Base-by-base conservation (phyloP, 53 echinoderm and acorn worm species). In the Stichopus horrens region DNA sequence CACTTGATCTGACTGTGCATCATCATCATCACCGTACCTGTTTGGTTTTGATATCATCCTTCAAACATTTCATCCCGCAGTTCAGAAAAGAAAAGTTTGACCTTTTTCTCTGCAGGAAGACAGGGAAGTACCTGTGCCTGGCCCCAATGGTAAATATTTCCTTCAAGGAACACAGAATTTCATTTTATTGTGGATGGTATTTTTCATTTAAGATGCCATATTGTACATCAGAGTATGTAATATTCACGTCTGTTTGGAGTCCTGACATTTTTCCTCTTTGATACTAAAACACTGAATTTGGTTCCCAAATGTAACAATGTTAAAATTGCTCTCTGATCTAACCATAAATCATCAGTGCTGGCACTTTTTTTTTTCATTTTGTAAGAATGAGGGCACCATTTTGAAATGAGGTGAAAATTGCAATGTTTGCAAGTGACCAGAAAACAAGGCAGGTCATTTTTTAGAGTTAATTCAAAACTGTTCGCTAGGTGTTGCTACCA, bases 21-120 rank as follows among this genome's bases (percentile, higher is more conserved):
- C 83, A 83, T 56, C 83, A 83, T 83, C 83, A n/a, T n/a, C n/a
- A n/a, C n/a, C n/a, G n/a, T n/a, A 52, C 13, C 21, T 21, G 21
- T 76, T 37, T 18, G 0, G 53, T 22, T 22, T 13, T 23, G 0
- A 52, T 20, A 2, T 54, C 83, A 55, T 56, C 83, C 18, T 20
- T 23, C 0, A 4, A 13, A 37, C 37, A 37, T 13, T 20, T 23
- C 78, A 77, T 22, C 78, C n/a, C 78, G 73, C 14, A 71, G 73
- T 18, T 19, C 73, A 18, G 19, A 19, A 18, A 2, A 71, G 19
- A 19, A 71, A 18, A 23, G 19, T 75, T 75, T 75, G 20, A 20
- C 21, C 23, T 23, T 4, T 19, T 53, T 55, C n/a, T 55, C 52
- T 9, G 16, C 52, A 79, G 79, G 79, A 79, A 79, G 79, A 79